A percentile compares a stretch with the other conserved stretches of the same genome.
These are phyloP conservation scores for Anguilla anguilla DNA, from an alignment of 2,797 vertebrate species.

Conservation along the genomic window DNA sequence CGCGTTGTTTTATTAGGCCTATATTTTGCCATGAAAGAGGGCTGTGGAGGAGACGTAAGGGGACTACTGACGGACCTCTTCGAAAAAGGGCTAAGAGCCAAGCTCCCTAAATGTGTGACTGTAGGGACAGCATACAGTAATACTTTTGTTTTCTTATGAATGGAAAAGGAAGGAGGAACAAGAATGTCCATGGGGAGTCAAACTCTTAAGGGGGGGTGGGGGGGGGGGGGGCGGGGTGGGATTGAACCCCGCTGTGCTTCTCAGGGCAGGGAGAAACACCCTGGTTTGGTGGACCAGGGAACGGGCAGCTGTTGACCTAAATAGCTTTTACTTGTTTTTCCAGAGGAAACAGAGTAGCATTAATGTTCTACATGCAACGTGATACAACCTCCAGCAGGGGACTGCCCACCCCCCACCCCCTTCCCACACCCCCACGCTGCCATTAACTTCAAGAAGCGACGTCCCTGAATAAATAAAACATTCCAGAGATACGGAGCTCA, in stretches of 20 bases:
- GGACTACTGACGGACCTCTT: not conserved
- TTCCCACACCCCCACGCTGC: not conserved
- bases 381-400: not conserved
- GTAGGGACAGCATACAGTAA: not conserved
- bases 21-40: not conserved
- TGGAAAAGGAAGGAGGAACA: not conserved
- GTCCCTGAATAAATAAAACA: not conserved
- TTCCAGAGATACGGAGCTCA: not conserved
- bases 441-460: not conserved
- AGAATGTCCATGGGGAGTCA: not conserved
- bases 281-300: not conserved
- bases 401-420: too few relatives aligned
- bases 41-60: not conserved
- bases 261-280: not conserved
- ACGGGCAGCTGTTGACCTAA: not conserved
- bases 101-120: not conserved
- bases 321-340: conserved; percentile 17
- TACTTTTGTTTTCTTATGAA: not conserved
- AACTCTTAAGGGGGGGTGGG: not conserved
- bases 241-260: not conserved
- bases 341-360: not conserved
- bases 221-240: too few relatives aligned
- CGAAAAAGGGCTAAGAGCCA: not conserved
- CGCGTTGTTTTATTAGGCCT: not conserved
- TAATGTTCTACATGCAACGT: not conserved